These are phyloP conservation scores for Arrhopalites spinosus DNA, from an alignment of 2,888 invertebrate species.

Conservation along the genomic window DNA sequence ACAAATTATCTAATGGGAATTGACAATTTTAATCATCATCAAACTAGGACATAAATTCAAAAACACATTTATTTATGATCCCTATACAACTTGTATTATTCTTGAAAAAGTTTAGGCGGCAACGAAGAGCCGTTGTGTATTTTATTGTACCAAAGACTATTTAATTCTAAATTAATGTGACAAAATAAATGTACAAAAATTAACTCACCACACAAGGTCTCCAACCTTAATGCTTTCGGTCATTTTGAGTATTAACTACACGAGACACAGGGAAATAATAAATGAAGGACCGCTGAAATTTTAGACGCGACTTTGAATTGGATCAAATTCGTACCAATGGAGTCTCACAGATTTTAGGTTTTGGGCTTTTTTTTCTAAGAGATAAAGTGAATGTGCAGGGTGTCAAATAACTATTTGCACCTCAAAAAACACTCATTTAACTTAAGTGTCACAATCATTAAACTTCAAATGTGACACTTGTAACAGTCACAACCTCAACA, in stretches of 20 bases:
- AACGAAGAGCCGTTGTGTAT: background rate
- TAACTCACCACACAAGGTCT: slow-evolving; percentile 72
- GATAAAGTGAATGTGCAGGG: background rate
- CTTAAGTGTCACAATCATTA: background rate
- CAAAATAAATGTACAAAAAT: slow-evolving; percentile 3
- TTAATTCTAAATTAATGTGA: too few relatives aligned
- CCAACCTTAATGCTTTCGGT: slow-evolving; percentile 68
- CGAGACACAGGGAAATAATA: too few relatives aligned
- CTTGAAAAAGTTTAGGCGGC: slow-evolving; percentile 14
- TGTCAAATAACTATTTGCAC: background rate
- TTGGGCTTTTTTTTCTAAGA: background rate
- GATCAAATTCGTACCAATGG: background rate
- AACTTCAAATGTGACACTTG: background rate
- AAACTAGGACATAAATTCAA: background rate
- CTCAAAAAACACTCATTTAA: background rate
- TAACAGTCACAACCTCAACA: too few relatives aligned
- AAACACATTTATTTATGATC: background rate
- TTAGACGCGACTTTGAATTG: background rate
- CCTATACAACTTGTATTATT: slow-evolving; percentile 15
- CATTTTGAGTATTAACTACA: slow-evolving; percentile 59
- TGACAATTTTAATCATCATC: background rate
- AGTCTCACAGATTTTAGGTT: background rate
- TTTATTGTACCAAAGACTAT: too few relatives aligned
- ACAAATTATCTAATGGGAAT: too few relatives aligned
- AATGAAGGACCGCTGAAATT: background rate